These are phyloP conservation scores for Idaea dimidiata DNA, from an alignment of 2,888 invertebrate genomes.

Conservation along the genomic window DNA sequence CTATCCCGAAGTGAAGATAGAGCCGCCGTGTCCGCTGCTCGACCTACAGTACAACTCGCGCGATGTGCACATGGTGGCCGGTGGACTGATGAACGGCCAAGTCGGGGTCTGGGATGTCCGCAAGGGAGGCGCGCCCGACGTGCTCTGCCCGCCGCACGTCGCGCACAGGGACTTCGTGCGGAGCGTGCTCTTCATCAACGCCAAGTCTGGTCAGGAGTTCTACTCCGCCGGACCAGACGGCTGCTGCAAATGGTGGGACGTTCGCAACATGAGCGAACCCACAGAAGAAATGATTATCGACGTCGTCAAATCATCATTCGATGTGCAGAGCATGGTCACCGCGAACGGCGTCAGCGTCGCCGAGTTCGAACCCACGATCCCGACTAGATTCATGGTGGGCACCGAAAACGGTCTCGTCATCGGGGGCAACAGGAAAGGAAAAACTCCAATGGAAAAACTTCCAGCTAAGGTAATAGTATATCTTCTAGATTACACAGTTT, in stretches of 20 bases:
- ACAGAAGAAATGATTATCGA: conserved; percentile 85
- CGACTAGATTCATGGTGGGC: conserved; percentile 87
- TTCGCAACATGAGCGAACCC: conserved; percentile 83
- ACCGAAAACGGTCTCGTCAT: conserved; percentile 84
- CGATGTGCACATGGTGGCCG: conserved; percentile 84
- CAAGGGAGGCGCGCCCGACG: conserved; percentile 85
- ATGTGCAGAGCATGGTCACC: conserved; percentile 74
- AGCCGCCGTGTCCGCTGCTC: conserved; percentile 85
- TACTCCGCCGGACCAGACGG: conserved; percentile 96
- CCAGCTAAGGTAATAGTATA: conserved; percentile 70
- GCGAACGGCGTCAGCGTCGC: conserved; percentile 82
- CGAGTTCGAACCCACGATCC: conserved; percentile 87
- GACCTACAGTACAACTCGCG: conserved; percentile 93
- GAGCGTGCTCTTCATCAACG: conserved; percentile 92
- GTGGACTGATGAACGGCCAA: conserved; percentile 86
- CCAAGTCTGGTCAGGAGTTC: conserved; percentile 95
- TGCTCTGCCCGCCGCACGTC: conserved; percentile 86
- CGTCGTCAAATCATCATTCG: conserved; percentile 75
- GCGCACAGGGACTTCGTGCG: conserved; percentile 94
- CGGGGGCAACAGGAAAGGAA: conserved; percentile 86
- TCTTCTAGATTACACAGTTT: not conserved
- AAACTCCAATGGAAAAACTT: conserved; percentile 83
- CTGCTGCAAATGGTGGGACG: conserved; percentile 90
- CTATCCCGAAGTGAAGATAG: conserved; percentile 84
- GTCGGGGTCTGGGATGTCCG: conserved; percentile 89